Percentiles rank a stretch among this genome's conserved stretches.
Conservation (phyloP, 1,140 invertebrate genomes). For the Drosophila melanica region DNA sequence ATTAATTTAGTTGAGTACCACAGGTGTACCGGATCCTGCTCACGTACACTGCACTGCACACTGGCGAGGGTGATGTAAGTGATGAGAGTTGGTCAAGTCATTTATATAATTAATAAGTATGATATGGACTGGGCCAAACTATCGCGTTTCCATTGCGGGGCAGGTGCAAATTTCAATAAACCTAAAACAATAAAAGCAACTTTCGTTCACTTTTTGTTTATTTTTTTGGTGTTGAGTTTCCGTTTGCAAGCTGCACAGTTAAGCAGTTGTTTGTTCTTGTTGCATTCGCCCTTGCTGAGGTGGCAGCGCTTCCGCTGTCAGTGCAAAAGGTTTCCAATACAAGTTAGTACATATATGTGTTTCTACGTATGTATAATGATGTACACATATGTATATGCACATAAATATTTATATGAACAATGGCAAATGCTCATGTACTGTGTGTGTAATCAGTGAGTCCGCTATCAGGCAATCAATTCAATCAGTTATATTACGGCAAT, state of each 20-base stretch:
- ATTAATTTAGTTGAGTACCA: no score
- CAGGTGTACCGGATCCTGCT: no score
- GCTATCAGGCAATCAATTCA: conserved; percentile 29
- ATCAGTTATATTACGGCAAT: conserved; percentile 27
- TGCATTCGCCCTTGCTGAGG: conserved; percentile 14
- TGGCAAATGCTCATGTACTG: neutral
- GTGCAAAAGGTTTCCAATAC: neutral
- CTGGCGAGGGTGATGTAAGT: no score
- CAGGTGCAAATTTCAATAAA: conserved; percentile 22
- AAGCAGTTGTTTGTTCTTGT: neutral
- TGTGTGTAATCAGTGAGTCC: conserved; percentile 10
- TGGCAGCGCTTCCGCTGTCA: conserved; percentile 21
- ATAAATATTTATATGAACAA: conserved; percentile 12
- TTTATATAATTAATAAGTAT: conserved; percentile 20
- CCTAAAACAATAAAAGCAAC: conserved; percentile 16
- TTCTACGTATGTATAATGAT: neutral
- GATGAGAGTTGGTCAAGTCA: conserved; percentile 7
- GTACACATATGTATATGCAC: neutral
- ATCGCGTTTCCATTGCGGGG: conserved; percentile 17
- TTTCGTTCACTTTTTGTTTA: conserved; percentile 34
- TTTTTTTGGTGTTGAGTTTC: conserved; percentile 35
- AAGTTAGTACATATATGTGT: neutral
- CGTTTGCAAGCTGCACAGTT: conserved; percentile 14
- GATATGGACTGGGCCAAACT: neutral
- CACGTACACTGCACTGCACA: no score